A percentile compares a stretch with the other conserved stretches of the same genome.
These are phyloP conservation scores for Mythimna pallens DNA, from an alignment of 2,888 invertebrate genomes.

Conservation along the genomic window DNA sequence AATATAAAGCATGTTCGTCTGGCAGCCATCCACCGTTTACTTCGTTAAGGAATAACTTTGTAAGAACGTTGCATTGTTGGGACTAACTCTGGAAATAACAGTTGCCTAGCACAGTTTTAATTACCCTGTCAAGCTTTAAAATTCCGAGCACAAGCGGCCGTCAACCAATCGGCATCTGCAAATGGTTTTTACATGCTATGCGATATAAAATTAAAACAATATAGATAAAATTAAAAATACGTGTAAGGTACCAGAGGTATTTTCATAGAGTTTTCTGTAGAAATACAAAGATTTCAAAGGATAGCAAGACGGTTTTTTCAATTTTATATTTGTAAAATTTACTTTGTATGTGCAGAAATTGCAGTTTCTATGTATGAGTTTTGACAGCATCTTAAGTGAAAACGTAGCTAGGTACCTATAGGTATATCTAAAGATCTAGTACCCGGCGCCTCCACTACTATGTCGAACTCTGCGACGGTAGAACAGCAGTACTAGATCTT, in stretches of 20 bases:
- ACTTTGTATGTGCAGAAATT: neutral
- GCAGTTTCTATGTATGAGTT: neutral
- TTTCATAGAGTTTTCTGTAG: too few species aligned
- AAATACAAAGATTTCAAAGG: neutral
- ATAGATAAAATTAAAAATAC: too few species aligned
- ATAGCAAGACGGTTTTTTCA: neutral
- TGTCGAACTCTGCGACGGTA: too few species aligned
- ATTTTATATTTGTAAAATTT: neutral
- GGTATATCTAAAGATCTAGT: too few species aligned
- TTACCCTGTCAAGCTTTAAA: conserved; percentile 8
- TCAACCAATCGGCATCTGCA: neutral
- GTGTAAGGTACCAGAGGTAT: too few species aligned
- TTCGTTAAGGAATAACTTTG: conserved; percentile 8
- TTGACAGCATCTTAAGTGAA: neutral
- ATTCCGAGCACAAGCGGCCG: neutral
- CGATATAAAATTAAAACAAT: neutral
- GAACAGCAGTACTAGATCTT: too few species aligned
- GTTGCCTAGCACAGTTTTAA: neutral
- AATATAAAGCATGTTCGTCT: neutral
- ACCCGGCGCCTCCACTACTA: too few species aligned
- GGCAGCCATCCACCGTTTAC: neutral
- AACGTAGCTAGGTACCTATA: neutral
- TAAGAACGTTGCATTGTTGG: neutral
- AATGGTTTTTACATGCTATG: conserved; percentile 1
- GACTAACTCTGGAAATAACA: neutral